phyloP scores from a whole-genome alignment of 2,797 vertebrate genomes.

The Rhinogobio ventralis region DNA sequence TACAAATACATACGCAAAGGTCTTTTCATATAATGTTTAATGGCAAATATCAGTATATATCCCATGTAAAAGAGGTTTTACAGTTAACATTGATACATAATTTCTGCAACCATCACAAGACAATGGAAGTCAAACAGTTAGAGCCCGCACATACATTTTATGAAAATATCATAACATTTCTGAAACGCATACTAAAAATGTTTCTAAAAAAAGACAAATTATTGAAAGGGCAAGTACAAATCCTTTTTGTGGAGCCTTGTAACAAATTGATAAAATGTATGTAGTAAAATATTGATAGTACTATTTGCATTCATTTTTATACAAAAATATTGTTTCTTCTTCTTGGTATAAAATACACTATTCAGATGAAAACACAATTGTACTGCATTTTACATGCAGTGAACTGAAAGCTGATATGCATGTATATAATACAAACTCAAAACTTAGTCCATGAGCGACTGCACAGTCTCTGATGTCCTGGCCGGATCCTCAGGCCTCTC shows the following conservation, averaged over 20 bases:
- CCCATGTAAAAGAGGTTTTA: background rate
- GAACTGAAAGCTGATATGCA: background rate
- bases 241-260: no score
- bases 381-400: background rate
- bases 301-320: background rate
- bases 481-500: conserved; percentile 19
- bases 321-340: background rate
- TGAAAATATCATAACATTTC: background rate
- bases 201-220: background rate
- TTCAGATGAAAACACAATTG: background rate
- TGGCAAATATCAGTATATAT: background rate
- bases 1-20: background rate
- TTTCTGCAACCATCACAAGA: background rate
- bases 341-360: background rate
- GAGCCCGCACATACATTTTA: no score
- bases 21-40: background rate
- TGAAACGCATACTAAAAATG: background rate
- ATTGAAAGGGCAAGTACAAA: background rate
- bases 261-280: no score
- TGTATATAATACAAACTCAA: background rate
- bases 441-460: background rate
- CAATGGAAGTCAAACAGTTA: background rate
- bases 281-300: background rate
- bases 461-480: background rate
- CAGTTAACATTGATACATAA: background rate